Percentiles rank a stretch among this genome's conserved stretches.
These are phyloP conservation scores for Ganaspis sp. DNA, from an alignment of 1,140 invertebrate species.

Conservation along the genomic window DNA sequence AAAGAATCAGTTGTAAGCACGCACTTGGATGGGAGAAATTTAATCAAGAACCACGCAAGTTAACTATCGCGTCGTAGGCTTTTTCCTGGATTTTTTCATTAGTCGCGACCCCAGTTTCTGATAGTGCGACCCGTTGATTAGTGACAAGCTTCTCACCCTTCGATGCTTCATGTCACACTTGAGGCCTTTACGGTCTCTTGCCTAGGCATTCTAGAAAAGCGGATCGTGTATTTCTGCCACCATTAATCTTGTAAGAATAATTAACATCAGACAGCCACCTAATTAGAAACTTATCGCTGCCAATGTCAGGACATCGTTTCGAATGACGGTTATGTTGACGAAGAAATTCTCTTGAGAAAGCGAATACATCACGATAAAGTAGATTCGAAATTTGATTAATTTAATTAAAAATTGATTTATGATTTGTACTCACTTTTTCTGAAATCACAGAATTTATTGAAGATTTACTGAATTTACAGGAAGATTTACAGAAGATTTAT, in stretches of 20 bases:
- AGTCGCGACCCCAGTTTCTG: neutral
- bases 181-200: neutral
- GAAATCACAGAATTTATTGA: too few relatives aligned
- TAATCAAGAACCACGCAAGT: constrained; percentile 6
- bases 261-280: constrained; percentile 58
- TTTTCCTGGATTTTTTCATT: neutral
- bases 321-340: constrained; percentile 44
- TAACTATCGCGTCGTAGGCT: neutral
- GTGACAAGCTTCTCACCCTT: neutral
- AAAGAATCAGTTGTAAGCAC: neutral
- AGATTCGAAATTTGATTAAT: too few relatives aligned
- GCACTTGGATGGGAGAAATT: neutral
- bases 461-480: too few relatives aligned
- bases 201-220: constrained; percentile 38
- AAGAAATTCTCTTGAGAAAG: constrained; percentile 52
- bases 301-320: constrained; percentile 48
- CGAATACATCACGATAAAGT: constrained; percentile 41
- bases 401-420: too few relatives aligned
- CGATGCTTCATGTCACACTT: constrained; percentile 20
- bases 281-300: constrained; percentile 61
- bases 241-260: constrained; percentile 60
- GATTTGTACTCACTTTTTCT: too few relatives aligned
- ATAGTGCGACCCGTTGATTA: neutral
- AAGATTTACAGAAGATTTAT: too few relatives aligned
- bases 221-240: constrained; percentile 47